These are phyloP conservation scores for Electrona antarctica DNA, from an alignment of 2,113 vertebrate genomes.

Conservation along the genomic window DNA sequence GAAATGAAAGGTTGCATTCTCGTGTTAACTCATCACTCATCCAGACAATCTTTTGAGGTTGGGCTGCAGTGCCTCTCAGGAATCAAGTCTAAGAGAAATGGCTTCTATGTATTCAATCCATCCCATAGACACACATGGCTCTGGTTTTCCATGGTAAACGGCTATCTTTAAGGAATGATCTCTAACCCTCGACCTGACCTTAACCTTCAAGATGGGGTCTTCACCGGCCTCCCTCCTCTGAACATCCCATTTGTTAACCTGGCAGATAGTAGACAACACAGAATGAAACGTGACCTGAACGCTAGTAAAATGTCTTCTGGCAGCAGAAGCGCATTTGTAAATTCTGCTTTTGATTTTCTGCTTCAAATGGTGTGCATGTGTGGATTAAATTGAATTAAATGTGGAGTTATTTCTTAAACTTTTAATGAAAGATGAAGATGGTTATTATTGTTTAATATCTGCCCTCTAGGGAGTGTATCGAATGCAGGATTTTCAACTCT, in stretches of 20 bases:
- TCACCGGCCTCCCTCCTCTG: neutral
- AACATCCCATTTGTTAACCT: neutral
- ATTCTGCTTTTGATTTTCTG: too few species aligned
- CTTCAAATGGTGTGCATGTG: neutral
- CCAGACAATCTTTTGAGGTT: neutral
- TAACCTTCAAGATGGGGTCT: neutral
- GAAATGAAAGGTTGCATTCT: neutral
- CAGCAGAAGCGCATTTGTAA: too few species aligned
- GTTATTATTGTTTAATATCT: neutral
- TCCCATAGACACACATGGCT: constrained; percentile 16
- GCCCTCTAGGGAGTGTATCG: constrained; percentile 89
- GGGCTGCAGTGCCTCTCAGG: neutral
- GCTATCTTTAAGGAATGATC: neutral
- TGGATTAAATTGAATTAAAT: neutral
- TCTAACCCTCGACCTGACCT: constrained; percentile 12
- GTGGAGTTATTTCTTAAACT: neutral
- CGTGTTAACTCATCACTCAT: constrained; percentile 23
- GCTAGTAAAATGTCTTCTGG: too few species aligned
- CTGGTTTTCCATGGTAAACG: neutral
- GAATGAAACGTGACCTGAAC: too few species aligned
- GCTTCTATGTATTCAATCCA: constrained; percentile 6
- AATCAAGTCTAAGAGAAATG: neutral
- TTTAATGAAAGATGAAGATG: neutral
- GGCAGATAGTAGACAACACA: neutral
- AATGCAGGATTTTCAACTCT: constrained; percentile 89